Base-by-base conservation (phyloP, 2,888 invertebrate species). In the Harpalus rufipes region DNA sequence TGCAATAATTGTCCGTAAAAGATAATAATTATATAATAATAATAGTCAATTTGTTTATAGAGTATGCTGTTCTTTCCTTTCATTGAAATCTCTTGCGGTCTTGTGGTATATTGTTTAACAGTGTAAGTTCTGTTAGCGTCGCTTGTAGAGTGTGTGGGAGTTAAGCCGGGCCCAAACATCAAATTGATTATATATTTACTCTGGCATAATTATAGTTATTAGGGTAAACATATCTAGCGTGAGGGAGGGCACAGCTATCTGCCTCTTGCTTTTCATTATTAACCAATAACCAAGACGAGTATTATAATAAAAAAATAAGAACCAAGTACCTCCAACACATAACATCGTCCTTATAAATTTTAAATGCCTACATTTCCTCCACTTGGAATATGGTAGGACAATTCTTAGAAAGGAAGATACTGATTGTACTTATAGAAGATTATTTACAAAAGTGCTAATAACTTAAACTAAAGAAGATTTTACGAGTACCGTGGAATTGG, bases 181-280 rank as follows among this genome's bases (percentile, higher is more conserved):
- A 90, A 91, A 91, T 91, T 91, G 91, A 91, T 91, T 91, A 90
- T 91, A 91, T 91, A 91, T 91, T 91, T 91, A 90, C 90, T 90
- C 88, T 89, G 85, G 89, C 90, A 89, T 90, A 90, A 91, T 91
- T 91, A 91, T 91, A 91, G 91, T 91, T 91, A 91, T 91, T 91
- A 91, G 89, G 89, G 90, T 90, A 90, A 91, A 91, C 90, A 91
- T 91, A 91, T 91, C 90, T 89, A 90, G 87, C 86, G 88, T 89
- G 89, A 89, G 91, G 91, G 90, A 90, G 90, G 91, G 89, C 88
- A 74, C 83, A 72, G 59, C 76, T 44, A 84, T 84, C 84, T 63
- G 44, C 72, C 74, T 61, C 58, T 83, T 76, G 56, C 68, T 83
- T 76, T 83, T 83, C 83, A 83, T 83, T 83, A 83, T 83, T 83